Evolutionary conservation across 2,113 vertebrate species (phyloP).

Genomic region (Aldabrachelys gigantea): DNA sequence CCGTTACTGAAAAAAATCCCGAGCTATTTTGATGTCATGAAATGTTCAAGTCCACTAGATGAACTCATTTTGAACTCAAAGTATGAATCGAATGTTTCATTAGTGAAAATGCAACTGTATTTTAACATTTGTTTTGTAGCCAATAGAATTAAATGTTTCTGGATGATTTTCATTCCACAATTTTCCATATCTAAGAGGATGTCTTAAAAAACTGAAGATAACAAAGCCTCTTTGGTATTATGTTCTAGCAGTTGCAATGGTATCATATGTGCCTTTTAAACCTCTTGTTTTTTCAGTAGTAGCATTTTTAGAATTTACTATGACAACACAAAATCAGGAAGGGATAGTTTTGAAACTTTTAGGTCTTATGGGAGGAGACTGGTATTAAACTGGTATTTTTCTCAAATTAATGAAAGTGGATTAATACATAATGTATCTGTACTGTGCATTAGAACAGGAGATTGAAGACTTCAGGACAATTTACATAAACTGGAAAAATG

Average conservation of each 20-base stretch:
- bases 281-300: neutral
- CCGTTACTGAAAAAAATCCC: constrained; percentile 1
- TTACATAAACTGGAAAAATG: neutral
- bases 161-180: neutral
- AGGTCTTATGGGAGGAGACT: neutral
- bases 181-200: neutral
- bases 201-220: constrained; percentile 9
- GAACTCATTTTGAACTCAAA: constrained; percentile 15
- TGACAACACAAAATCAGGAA: neutral
- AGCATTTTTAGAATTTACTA: neutral
- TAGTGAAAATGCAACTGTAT: neutral
- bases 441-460: neutral
- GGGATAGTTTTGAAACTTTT: neutral
- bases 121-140: constrained; percentile 40
- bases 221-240: constrained; percentile 3
- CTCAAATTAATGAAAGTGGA: neutral
- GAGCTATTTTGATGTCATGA: constrained; percentile 2
- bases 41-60: neutral
- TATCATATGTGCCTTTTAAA: neutral
- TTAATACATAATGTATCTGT: neutral
- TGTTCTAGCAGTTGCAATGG: neutral
- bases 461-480: neutral
- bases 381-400: neutral
- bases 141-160: constrained; percentile 5
- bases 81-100: constrained; percentile 6